Percentiles rank a stretch among this genome's conserved stretches.
Conservation (phyloP, 2,888 invertebrate genomes). For the Cheilosia scutellata region DNA sequence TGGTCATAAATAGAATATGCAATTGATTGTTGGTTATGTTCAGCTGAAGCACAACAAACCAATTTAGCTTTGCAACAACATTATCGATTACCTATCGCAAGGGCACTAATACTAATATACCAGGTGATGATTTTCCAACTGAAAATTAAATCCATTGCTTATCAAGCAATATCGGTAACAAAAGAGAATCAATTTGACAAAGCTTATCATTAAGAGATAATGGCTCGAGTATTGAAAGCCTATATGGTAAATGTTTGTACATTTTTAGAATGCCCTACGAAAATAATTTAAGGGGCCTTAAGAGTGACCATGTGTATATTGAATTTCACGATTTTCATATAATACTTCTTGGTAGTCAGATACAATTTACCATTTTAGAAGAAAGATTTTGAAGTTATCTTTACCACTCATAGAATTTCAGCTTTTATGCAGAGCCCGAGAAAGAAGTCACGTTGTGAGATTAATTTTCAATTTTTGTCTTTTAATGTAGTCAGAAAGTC, state of each 20-base stretch:
- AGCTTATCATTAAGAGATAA: slow-evolving; percentile 9
- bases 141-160: neutral
- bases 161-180: neutral
- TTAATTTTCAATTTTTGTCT: no score
- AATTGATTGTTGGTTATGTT: slow-evolving; percentile 26
- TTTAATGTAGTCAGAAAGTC: no score
- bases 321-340: neutral
- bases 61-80: slow-evolving; percentile 6
- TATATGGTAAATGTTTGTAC: neutral
- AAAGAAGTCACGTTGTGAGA: no score
- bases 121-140: slow-evolving; percentile 9
- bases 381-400: no score
- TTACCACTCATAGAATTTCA: no score
- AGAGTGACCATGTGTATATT: neutral
- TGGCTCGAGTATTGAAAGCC: neutral
- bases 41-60: neutral
- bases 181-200: neutral
- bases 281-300: neutral
- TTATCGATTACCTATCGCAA: neutral
- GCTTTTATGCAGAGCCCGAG: no score
- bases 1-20: neutral
- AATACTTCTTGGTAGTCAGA: no score
- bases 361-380: no score
- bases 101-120: neutral
- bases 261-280: neutral